phyloP scores from a whole-genome alignment of 2,797 vertebrate species.

The Acropternis orthonyx region DNA sequence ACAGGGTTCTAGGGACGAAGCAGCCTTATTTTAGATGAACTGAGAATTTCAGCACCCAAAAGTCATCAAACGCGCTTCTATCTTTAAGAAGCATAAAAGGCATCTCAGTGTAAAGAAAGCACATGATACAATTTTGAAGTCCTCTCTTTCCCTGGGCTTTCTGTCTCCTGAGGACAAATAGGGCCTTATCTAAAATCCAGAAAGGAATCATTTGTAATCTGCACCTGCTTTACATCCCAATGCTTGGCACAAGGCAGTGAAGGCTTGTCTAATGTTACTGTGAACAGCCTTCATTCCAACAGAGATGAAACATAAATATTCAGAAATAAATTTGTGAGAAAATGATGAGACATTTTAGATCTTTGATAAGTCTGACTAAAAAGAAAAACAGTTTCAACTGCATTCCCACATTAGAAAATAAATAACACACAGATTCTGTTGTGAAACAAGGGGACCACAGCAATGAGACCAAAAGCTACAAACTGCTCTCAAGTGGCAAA shows the following conservation, averaged over 20 bases:
- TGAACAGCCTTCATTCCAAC: background rate
- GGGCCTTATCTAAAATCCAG: conserved; percentile 23
- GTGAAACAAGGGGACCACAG: background rate
- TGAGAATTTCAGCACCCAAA: background rate
- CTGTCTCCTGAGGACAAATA: conserved; percentile 37
- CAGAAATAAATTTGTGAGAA: background rate
- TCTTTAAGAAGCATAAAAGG: conserved; percentile 42
- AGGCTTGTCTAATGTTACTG: conserved; percentile 1
- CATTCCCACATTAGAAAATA: conserved; percentile 1
- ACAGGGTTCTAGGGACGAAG: background rate
- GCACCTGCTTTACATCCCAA: conserved; percentile 49
- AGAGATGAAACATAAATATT: background rate
- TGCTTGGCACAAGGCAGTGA: conserved; percentile 40
- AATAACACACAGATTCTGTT: background rate
- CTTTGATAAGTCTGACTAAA: background rate
- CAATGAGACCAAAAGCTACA: background rate
- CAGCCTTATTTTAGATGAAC: background rate
- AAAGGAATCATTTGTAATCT: conserved; percentile 29
- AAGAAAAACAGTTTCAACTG: conserved; percentile 3
- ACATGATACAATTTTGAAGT: conserved; percentile 13
- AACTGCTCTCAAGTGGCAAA: conserved; percentile 5
- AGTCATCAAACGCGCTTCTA: conserved; percentile 6
- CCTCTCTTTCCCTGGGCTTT: conserved; percentile 21
- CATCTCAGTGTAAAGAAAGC: conserved; percentile 54
- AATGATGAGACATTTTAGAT: background rate